Evolutionary conservation across 1,140 invertebrate genomes (phyloP).

Genomic region (Neodiprion fabricii): DNA sequence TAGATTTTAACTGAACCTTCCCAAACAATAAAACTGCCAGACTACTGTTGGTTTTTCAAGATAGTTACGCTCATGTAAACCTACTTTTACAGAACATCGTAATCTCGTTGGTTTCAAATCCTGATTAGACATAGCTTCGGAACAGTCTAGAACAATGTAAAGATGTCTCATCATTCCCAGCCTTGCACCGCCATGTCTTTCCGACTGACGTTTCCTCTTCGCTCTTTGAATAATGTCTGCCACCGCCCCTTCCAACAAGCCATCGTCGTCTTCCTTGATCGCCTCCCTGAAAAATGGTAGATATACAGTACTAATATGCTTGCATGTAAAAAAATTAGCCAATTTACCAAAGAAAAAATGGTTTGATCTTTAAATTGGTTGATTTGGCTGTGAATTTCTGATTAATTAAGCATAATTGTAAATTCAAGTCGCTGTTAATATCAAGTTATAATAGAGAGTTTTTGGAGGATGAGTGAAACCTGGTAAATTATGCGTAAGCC

Average conservation of each 20-base stretch:
- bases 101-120: conserved; percentile 96
- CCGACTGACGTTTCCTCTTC: conserved; percentile 77
- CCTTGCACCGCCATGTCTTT: conserved; percentile 77
- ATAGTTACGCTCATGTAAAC: no score
- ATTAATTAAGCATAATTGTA: no score
- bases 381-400: no score
- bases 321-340: conserved; percentile 1
- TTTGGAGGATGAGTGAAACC: no score
- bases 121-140: conserved; percentile 90
- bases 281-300: conserved; percentile 78
- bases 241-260: conserved; percentile 86
- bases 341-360: conserved; percentile 8
- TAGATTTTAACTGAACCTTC: no score
- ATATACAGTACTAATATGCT: not conserved
- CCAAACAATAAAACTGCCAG: no score
- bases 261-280: conserved; percentile 94
- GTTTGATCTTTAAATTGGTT: not conserved
- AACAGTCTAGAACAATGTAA: conserved; percentile 91
- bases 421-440: not conserved
- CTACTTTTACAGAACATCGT: conserved; percentile 85
- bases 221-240: conserved; percentile 91
- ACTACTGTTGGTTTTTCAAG: no score
- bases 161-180: conserved; percentile 97
- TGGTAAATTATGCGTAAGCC: no score
- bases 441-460: conserved; percentile 9